phyloP scores from a whole-genome alignment of 2,113 vertebrate species.

The Hippoglossus stenolepis region DNA sequence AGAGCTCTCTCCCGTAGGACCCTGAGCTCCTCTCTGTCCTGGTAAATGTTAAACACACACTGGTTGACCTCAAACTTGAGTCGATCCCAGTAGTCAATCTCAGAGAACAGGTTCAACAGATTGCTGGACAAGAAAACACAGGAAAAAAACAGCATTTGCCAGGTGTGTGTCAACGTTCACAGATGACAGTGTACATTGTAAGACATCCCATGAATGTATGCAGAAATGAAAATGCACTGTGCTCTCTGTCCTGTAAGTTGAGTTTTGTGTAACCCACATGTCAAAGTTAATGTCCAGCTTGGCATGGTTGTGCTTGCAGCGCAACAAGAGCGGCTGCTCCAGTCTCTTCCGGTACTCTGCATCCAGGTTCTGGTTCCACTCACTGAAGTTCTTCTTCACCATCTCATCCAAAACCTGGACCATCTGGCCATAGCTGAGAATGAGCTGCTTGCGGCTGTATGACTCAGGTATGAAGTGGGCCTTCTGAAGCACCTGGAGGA shows the following conservation, averaged over 20 bases:
- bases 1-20: constrained; percentile 83
- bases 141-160: not conserved
- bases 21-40: constrained; percentile 82
- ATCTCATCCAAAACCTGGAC: constrained; percentile 85
- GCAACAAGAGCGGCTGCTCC: constrained; percentile 83
- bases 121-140: constrained; percentile 69
- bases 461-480: constrained; percentile 83
- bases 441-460: constrained; percentile 74
- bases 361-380: constrained; percentile 87
- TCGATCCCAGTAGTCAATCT: constrained; percentile 88
- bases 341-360: constrained; percentile 80
- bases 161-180: not conserved
- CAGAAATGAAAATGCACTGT: not conserved
- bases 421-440: constrained; percentile 73
- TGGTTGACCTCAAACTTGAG: constrained; percentile 87
- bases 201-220: not conserved
- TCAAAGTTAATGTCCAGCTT: constrained; percentile 89
- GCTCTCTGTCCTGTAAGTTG: not conserved
- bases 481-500: constrained; percentile 78
- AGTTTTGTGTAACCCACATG: constrained; percentile 76
- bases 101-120: constrained; percentile 84
- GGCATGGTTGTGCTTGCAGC: constrained; percentile 73
- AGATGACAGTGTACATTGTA: not conserved
- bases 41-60: constrained; percentile 80
- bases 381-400: constrained; percentile 82